Conservation (phyloP, 2,797 vertebrate species). For the Tapera naevia region DNA sequence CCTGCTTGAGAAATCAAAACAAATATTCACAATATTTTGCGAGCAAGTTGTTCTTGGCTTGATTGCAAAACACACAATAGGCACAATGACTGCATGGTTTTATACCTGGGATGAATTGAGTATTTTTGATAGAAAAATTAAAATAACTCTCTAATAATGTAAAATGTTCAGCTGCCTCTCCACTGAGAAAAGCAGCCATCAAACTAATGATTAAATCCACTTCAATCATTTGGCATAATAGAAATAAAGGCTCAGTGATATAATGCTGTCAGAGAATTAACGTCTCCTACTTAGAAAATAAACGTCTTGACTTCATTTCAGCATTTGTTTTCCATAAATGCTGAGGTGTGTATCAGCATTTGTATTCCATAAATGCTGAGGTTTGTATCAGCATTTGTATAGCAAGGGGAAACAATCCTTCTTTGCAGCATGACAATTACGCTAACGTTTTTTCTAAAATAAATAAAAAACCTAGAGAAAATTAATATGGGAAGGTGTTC, state of each 20-base stretch:
- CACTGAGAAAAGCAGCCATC: slow-evolving; percentile 38
- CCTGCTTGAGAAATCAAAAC: not conserved
- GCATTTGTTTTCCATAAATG: slow-evolving; percentile 46
- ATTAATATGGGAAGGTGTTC: not conserved
- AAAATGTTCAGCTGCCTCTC: slow-evolving; percentile 27
- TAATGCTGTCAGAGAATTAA: slow-evolving; percentile 57
- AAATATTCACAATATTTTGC: not conserved
- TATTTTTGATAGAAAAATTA: slow-evolving; percentile 36
- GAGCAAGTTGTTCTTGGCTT: not conserved
- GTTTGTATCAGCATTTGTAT: not conserved
- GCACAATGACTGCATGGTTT: not conserved
- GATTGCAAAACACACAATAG: not conserved
- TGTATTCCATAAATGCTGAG: not conserved
- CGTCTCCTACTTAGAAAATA: slow-evolving; percentile 69
- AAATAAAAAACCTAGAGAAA: slow-evolving; percentile 5
- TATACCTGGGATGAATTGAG: slow-evolving; percentile 27
- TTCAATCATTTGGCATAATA: slow-evolving; percentile 37
- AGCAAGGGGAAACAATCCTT: not conserved
- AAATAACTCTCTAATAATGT: slow-evolving; percentile 31
- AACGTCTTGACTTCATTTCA: slow-evolving; percentile 70
- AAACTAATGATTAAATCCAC: slow-evolving; percentile 60
- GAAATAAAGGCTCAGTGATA: slow-evolving; percentile 60
- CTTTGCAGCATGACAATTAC: not conserved
- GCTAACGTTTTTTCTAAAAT: not conserved
- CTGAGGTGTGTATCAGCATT: not conserved